These are phyloP conservation scores for Allygus modestus DNA, from an alignment of 2,888 invertebrate genomes.

Conservation along the genomic window DNA sequence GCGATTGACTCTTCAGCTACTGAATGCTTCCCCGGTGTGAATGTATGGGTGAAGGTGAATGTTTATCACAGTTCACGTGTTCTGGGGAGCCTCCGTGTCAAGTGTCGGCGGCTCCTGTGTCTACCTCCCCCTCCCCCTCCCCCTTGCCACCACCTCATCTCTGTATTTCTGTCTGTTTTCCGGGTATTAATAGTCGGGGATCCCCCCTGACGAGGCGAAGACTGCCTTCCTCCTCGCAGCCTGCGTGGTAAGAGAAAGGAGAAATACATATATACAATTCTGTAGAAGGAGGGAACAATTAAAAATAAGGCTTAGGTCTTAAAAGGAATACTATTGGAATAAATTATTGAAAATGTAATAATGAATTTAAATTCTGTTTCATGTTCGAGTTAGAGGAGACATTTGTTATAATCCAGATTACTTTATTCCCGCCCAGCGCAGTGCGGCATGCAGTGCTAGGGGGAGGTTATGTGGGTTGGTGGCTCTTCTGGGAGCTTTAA, in stretches of 20 bases:
- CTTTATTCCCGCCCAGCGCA: no score
- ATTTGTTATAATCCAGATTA: no score
- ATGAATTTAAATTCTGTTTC: no score
- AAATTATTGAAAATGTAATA: no score
- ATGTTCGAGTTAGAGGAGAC: no score
- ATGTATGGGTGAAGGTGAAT: neutral
- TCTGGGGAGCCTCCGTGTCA: constrained; percentile 16
- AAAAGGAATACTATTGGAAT: no score
- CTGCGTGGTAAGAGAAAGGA: neutral
- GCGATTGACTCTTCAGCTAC: neutral
- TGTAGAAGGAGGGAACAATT: neutral
- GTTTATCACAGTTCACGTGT: neutral
- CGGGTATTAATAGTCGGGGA: constrained; percentile 33
- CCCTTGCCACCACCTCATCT: neutral
- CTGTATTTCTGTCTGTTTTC: constrained; percentile 31
- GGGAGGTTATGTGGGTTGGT: no score
- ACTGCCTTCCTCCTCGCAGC: neutral
- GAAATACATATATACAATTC: neutral
- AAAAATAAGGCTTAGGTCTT: no score
- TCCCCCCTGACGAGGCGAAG: constrained; percentile 3
- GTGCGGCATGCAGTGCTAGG: no score
- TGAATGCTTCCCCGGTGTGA: neutral
- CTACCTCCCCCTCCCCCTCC: neutral
- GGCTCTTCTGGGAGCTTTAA: no score
- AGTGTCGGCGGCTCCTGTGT: neutral